Percentiles rank a stretch among this genome's conserved stretches.
Evolutionary conservation across 1,140 invertebrate genomes (phyloP).

Genomic region (Schmidtea mediterranea): DNA sequence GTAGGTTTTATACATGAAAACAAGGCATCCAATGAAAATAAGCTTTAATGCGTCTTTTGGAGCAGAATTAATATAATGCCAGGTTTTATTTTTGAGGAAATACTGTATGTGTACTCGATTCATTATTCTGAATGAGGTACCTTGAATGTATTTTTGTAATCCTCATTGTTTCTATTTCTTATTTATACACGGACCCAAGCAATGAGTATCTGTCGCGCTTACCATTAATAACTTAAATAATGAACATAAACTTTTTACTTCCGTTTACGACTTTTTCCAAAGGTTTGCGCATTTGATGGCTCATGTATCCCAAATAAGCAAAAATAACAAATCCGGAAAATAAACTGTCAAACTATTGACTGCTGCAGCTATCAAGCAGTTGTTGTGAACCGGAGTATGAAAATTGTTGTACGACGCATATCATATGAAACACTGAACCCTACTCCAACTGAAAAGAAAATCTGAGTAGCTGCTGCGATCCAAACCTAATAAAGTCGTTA

Average conservation of each 20-base stretch:
- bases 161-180: too few relatives aligned
- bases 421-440: constrained; percentile 72
- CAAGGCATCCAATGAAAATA: too few relatives aligned
- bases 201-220: too few relatives aligned
- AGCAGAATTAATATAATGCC: too few relatives aligned
- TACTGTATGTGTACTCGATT: too few relatives aligned
- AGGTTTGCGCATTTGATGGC: constrained; percentile 2
- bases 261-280: constrained; percentile 2
- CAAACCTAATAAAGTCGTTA: constrained; percentile 40
- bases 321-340: constrained; percentile 10
- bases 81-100: too few relatives aligned
- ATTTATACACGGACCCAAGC: too few relatives aligned
- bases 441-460: constrained; percentile 83
- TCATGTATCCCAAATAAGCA: constrained; percentile 9
- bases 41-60: too few relatives aligned
- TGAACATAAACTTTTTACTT: not conserved
- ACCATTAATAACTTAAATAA: too few relatives aligned
- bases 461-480: constrained; percentile 85
- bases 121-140: too few relatives aligned
- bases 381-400: constrained; percentile 45
- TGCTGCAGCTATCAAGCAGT: not conserved
- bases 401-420: constrained; percentile 95
- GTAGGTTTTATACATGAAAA: too few relatives aligned
- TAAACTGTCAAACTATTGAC: constrained; percentile 5
- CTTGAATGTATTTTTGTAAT: too few relatives aligned